Base-by-base conservation (phyloP, 2,888 invertebrate genomes). In the Heterodera filipjevi region DNA sequence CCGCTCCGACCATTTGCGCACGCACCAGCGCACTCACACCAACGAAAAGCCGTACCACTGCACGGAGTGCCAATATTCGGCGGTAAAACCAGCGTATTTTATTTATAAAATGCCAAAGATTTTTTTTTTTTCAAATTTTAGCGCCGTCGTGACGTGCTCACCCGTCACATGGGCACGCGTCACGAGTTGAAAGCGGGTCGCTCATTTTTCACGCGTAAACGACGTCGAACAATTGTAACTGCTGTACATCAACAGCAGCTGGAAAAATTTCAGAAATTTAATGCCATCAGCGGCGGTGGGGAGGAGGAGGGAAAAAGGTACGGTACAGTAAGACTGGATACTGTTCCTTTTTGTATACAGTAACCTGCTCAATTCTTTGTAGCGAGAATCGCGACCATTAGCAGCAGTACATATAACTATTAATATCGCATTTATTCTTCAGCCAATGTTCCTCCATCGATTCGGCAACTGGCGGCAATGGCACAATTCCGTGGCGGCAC, bases 31-130 rank as follows among this genome's bases (percentile, higher is more conserved):
- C 53, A 87, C 87, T 16, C 87, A 87, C 78, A 87, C 87, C 39
- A 86, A 88, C 73, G 87, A 87, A 82, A 87, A 87, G 77, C 87
- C 87, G 19, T 87, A 87, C 77, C 82, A 84, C 14, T 87, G 87
- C 80, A 80, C 83, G 33, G 81, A 85, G 16, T 87, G 87, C 71
- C 83, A 82, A 35, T 87, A 87, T 81, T 84, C 87, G 8, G 87
- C 87, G 77, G 87, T 87, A 68, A 82, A 85, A 79, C 19, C 8
- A n/a, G 14, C 12, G n/a, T 10, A 64, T 49, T 32, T 74, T 39
- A 10, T 32, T 74, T 39, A 10, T 12, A 59, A 5, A 35, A 10
- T 16, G 71, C 59, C 59, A 59, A 3, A 27, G 6, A 10, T n/a
- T 66, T 77, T 77, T 30, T 39, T 39, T 39, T 53, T 3, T 16